Base-by-base conservation (phyloP, 2,113 vertebrate genomes). In the Cardinalis cardinalis region DNA sequence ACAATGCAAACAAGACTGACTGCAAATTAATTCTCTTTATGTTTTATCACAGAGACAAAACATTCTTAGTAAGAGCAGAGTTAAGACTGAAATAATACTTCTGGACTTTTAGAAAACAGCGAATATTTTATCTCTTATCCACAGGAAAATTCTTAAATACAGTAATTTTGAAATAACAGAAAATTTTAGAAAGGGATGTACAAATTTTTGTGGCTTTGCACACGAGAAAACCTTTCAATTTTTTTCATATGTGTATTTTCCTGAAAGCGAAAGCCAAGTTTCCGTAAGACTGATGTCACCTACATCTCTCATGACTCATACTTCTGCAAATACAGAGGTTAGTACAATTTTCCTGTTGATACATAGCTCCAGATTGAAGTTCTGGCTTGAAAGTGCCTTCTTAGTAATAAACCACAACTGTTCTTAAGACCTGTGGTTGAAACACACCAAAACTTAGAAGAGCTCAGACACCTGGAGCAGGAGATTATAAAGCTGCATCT, bases 401-500 rank as follows among this genome's bases (percentile, higher is more conserved):
- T 77, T 55, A 60, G 4, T 26, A 38, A 60, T 40, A 48, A 44
- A 41, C 8, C 23, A 41, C 31, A 65, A 19, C 51, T 31, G 17
- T 29, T 71, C 61, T 48, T 87, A 49, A 56, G 31, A 64, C 18
- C 15, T 49, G 12, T 71, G 18, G 26, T 4, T 58, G 58, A 79
- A 65, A 75, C 1, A 2, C 41, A 34, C 32, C 24, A 18, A 18
- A 64, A 70, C 26, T 4, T 24, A 34, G 34, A 63, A 36, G 3
- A 64, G 5, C 36, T 56, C 0, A 0, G n/a, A 52, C 18, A 41
- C 7, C 7, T 51, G 41, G 5, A 63, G 36, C 32, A 72, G 34
- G 29, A 49, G 32, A 48, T 14, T 25, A 15, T 7, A 76, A 72
- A 70, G 15, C 12, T 41, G 10, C 12, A 21, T 20, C 12, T 44